Percentiles rank a stretch among this genome's conserved stretches.
Evolutionary conservation across 2,113 vertebrate genomes (phyloP).

Genomic region (Pampusana beccarii): DNA sequence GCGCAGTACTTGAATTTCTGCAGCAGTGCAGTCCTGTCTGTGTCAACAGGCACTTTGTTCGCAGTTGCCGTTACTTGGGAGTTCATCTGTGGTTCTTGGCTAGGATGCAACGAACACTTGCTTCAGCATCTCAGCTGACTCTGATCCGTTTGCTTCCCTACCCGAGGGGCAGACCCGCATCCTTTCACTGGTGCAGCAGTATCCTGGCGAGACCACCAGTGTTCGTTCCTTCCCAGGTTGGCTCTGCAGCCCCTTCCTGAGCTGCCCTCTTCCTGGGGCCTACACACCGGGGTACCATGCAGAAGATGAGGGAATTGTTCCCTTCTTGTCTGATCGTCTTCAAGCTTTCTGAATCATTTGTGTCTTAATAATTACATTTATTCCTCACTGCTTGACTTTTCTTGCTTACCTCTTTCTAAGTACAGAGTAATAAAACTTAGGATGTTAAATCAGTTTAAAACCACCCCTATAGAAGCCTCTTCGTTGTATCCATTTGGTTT

Average conservation of each 20-base stretch:
- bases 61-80: rapidly evolving
- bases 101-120: neutral
- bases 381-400: neutral
- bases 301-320: neutral
- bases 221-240: neutral
- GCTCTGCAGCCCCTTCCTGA: neutral
- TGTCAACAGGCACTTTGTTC: neutral
- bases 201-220: rapidly evolving
- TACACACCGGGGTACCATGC: neutral
- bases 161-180: too few relatives aligned
- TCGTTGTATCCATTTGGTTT: neutral
- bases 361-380: neutral
- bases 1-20: neutral
- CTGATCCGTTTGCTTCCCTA: too few relatives aligned
- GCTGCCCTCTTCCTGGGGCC: neutral
- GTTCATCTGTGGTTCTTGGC: rapidly evolving
- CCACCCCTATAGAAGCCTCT: neutral
- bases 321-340: neutral
- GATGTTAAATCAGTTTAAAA: neutral
- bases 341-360: neutral
- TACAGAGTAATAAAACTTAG: neutral
- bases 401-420: neutral
- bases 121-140: too few relatives aligned
- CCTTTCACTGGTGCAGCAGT: neutral
- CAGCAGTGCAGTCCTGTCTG: neutral